These are phyloP conservation scores for Delphinus delphis DNA, from an alignment of 2,113 vertebrate species.

Conservation along the genomic window DNA sequence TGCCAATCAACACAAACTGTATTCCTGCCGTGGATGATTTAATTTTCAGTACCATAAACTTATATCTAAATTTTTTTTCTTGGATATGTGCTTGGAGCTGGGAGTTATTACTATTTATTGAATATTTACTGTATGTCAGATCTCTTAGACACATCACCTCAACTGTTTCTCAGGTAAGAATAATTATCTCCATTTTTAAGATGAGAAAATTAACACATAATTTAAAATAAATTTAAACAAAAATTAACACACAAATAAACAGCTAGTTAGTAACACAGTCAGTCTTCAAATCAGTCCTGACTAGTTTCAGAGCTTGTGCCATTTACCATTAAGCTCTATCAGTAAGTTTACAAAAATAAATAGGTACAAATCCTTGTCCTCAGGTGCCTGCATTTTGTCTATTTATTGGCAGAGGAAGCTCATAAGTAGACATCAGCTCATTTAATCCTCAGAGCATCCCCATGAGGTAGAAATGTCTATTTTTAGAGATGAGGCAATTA, in stretches of 20 bases:
- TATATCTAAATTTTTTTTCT: neutral
- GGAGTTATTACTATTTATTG: too few relatives aligned
- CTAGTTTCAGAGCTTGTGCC: neutral
- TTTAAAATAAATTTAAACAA: neutral
- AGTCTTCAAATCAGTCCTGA: neutral
- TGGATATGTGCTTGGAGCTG: neutral
- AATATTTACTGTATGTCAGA: neutral
- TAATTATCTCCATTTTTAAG: neutral
- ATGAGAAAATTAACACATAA: neutral
- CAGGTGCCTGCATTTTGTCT: neutral
- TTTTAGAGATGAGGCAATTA: slow-evolving; percentile 38
- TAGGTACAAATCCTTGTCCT: neutral
- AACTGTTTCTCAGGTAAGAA: neutral
- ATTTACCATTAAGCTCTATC: neutral
- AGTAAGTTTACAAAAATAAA: neutral
- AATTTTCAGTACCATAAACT: neutral
- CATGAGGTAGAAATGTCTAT: slow-evolving; percentile 12
- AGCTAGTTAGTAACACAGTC: neutral
- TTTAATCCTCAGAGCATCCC: slow-evolving; percentile 6
- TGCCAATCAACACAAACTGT: neutral
- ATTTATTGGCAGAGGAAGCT: neutral
- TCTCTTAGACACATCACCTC: neutral
- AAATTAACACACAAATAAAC: neutral
- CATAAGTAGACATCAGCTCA: neutral
- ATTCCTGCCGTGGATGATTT: neutral